Evolutionary conservation across 2,113 vertebrate species (phyloP).

Genomic region (Merops nubicus): DNA sequence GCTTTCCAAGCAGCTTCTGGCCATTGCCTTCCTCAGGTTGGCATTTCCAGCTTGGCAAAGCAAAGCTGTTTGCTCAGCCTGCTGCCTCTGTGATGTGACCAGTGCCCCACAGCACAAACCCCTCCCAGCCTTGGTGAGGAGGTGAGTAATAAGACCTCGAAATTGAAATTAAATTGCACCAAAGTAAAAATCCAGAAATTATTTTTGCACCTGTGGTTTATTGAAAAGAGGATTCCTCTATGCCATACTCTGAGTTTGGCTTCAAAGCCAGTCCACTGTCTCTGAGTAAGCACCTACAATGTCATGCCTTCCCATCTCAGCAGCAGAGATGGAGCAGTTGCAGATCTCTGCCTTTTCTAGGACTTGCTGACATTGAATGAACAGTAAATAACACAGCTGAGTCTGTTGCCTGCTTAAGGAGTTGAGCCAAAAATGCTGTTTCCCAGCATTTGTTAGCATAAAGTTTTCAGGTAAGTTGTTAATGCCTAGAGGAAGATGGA

Average conservation of each 20-base stretch:
- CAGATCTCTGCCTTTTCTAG: background rate
- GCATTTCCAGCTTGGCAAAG: fast-evolving
- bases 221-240: background rate
- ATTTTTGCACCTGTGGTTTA: background rate
- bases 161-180: background rate
- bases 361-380: background rate
- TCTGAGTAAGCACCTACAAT: background rate
- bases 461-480: background rate
- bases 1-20: background rate
- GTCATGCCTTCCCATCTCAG: background rate
- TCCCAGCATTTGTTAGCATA: background rate
- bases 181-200: background rate
- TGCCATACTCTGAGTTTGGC: background rate
- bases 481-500: background rate
- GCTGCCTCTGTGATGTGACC: background rate
- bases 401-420: fast-evolving
- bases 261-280: fast-evolving
- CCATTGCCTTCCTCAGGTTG: background rate
- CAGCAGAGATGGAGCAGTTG: background rate
- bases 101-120: background rate
- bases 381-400: background rate
- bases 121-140: fast-evolving
- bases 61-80: background rate
- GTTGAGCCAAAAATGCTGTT: background rate
- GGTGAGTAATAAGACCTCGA: background rate